These are phyloP conservation scores for Lasioglossum calceatum DNA, from an alignment of 2,888 invertebrate species.

Conservation along the genomic window DNA sequence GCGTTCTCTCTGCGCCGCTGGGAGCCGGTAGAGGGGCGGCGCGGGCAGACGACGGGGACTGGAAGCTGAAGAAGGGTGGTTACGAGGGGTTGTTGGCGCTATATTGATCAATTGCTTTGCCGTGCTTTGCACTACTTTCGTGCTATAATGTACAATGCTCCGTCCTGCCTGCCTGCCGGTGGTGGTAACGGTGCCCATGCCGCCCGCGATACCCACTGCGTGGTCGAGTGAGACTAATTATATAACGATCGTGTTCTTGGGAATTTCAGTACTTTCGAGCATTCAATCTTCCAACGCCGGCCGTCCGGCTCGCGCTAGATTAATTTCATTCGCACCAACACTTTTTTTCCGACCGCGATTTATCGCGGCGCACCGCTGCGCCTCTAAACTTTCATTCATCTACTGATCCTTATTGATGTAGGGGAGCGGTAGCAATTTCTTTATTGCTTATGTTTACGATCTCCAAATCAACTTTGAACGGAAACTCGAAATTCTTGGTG, in stretches of 20 bases:
- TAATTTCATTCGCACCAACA: conserved; percentile 56
- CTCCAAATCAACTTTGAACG: not conserved
- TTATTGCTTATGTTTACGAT: not conserved
- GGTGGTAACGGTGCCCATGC: conserved; percentile 57
- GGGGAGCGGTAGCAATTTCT: not conserved
- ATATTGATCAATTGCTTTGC: conserved; percentile 84
- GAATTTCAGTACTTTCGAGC: conserved; percentile 58
- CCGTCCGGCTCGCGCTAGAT: conserved; percentile 50
- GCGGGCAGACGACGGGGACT: conserved; percentile 60
- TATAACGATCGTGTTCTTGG: conserved; percentile 76
- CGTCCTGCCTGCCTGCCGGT: not conserved
- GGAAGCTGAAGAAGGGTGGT: conserved; percentile 67
- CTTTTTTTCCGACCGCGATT: conserved; percentile 15
- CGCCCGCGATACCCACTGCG: conserved; percentile 76
- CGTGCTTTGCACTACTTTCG: conserved; percentile 83
- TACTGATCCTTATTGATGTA: not conserved
- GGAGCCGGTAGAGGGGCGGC: conserved; percentile 59
- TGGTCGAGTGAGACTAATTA: conserved; percentile 80
- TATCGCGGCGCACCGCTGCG: conserved; percentile 20
- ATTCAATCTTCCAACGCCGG: conserved; percentile 56
- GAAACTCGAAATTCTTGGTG: not conserved
- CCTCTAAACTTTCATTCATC: not conserved
- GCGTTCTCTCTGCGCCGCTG: conserved; percentile 78
- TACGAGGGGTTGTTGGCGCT: conserved; percentile 81
- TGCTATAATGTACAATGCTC: conserved; percentile 78